Evolutionary conservation across 2,113 vertebrate species (phyloP).

Genomic region (Ptyas mucosa): DNA sequence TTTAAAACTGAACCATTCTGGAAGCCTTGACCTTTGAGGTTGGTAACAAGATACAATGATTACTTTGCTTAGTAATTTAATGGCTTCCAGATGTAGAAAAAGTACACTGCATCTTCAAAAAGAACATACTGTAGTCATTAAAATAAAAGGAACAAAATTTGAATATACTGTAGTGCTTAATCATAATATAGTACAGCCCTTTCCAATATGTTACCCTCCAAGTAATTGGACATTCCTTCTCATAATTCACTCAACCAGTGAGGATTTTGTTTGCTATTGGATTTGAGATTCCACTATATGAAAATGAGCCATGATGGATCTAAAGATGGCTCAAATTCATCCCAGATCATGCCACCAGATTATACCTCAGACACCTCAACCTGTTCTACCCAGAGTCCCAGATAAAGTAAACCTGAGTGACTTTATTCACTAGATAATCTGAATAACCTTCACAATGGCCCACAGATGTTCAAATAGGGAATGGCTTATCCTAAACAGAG

Average conservation of each 20-base stretch:
- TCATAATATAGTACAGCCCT: not conserved
- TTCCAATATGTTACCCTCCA: not conserved
- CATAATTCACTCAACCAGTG: not conserved
- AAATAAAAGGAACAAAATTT: not conserved
- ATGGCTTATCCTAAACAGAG: not conserved
- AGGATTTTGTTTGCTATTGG: not conserved
- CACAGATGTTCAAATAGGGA: not conserved
- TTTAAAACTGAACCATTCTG: not conserved
- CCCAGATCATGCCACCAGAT: not conserved
- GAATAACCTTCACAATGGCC: not conserved
- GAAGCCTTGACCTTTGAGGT: constrained; percentile 43
- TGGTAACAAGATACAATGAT: constrained; percentile 5
- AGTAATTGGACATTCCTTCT: not conserved
- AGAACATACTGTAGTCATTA: not conserved
- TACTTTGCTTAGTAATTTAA: not conserved
- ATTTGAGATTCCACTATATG: not conserved
- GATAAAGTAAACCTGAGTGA: not conserved
- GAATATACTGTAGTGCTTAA: not conserved
- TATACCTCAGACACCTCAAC: not conserved
- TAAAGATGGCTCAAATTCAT: not conserved
- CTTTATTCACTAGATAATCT: not conserved
- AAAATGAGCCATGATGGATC: not conserved
- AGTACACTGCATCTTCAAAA: not conserved
- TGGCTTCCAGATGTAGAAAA: not conserved
- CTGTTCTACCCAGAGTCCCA: not conserved